Evolutionary conservation across 1,140 invertebrate genomes (phyloP), one percentile per base, ranked within the genome.

Genomic region (Doryteuthis pealeii): DNA sequence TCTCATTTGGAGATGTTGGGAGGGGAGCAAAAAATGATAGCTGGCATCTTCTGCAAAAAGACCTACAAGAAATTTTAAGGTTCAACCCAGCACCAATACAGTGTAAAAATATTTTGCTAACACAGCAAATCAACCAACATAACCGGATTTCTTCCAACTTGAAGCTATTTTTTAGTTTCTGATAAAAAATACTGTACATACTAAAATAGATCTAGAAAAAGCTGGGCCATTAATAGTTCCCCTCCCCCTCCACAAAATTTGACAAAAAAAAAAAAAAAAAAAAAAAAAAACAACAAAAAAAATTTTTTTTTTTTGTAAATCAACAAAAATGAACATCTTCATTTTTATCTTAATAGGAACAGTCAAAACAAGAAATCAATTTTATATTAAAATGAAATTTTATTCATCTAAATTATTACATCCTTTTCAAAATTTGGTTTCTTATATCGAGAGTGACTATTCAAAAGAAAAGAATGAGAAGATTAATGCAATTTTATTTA

Each of bases 141-240:
- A 62, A 62, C 54, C 54, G 54, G 54, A 62, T 62, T 62, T 62
- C 54, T 62, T 62, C 54, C 54, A 62, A 62, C 54, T 62, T 49
- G 12, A 22, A 49, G 45, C 22, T 49, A 12, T 49, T n/a, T n/a
- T n/a, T n/a, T n/a, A n/a, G n/a, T n/a, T n/a, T n/a, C n/a, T n/a
- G n/a, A n/a, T n/a, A n/a, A 40, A 40, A 40, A 40, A 40, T 40
- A 10, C 10, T 40, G 10, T 40, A 40, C 4, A 40, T 40, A 40
- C 10, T 40, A 40, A n/a, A 40, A 5, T 40, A 10, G 10, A 40
- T 40, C 35, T 40, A 40, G 10, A 40, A 40, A 40, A 40, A 10
- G 35, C 35, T 40, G 35, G 35, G 35, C 35, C 35, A 40, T 40
- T 40, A 40, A 40, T 40, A 5, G 10, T 3, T 40, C 35, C 35